Evolutionary conservation across 2,888 invertebrate genomes (phyloP).

Genomic region (Villa cingulata): DNA sequence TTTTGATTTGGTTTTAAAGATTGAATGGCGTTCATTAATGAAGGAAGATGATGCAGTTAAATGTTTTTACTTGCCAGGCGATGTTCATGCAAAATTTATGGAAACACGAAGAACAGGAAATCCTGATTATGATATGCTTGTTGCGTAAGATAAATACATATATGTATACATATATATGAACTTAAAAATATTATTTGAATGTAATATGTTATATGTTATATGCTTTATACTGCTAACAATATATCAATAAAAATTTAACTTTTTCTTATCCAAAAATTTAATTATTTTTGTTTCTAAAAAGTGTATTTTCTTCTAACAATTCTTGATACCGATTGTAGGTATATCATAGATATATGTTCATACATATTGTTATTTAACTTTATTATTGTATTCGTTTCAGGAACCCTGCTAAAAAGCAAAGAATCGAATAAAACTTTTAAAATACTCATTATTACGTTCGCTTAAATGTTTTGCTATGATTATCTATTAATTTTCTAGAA

Average conservation of each 20-base stretch:
- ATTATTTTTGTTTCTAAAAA: neutral
- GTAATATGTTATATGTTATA: neutral
- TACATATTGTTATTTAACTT: too few species aligned
- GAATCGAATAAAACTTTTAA: neutral
- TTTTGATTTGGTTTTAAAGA: conserved; percentile 31
- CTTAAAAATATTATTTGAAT: too few species aligned
- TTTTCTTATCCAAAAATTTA: neutral
- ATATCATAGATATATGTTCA: too few species aligned
- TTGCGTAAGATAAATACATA: conserved; percentile 21
- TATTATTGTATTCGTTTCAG: neutral
- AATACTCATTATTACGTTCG: too few species aligned
- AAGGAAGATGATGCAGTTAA: conserved; percentile 55
- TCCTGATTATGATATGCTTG: conserved; percentile 54
- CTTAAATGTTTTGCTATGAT: too few species aligned
- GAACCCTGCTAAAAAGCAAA: neutral
- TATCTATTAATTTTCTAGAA: too few species aligned
- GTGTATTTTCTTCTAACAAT: too few species aligned
- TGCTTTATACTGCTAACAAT: neutral
- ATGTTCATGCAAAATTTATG: conserved; percentile 58
- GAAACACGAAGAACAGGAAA: conserved; percentile 49
- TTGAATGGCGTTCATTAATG: conserved; percentile 57
- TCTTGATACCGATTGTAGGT: too few species aligned
- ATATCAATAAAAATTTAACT: too few species aligned
- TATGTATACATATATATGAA: neutral
- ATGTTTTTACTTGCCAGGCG: conserved; percentile 48